These are phyloP conservation scores for Drosophila malerkotliana DNA, from an alignment of 1,140 invertebrate species.

Conservation along the genomic window DNA sequence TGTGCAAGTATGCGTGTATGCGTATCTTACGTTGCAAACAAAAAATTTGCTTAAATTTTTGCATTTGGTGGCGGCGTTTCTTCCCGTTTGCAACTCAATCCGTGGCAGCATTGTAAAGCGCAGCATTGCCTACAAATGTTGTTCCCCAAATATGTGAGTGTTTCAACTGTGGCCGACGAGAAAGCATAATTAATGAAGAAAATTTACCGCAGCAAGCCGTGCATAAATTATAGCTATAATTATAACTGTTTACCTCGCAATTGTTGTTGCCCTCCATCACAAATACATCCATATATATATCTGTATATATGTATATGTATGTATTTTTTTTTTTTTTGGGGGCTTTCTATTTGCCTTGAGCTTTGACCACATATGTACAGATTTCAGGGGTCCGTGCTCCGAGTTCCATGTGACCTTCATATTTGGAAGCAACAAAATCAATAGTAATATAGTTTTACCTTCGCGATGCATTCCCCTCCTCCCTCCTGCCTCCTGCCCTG, in stretches of 20 bases:
- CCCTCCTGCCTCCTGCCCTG: too few relatives aligned
- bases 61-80: slow-evolving; percentile 45
- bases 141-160: slow-evolving; percentile 71
- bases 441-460: slow-evolving; percentile 69
- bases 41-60: slow-evolving; percentile 61
- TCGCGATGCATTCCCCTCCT: slow-evolving; percentile 28
- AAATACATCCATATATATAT: background rate
- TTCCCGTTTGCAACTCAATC: slow-evolving; percentile 24
- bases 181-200: slow-evolving; percentile 21
- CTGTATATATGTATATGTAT: background rate
- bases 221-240: slow-evolving; percentile 45
- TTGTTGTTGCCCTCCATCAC: slow-evolving; percentile 17
- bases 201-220: slow-evolving; percentile 35
- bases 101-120: slow-evolving; percentile 35
- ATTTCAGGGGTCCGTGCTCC: slow-evolving; percentile 33
- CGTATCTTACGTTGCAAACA: slow-evolving; percentile 71
- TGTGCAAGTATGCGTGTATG: slow-evolving; percentile 35
- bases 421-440: slow-evolving; percentile 74
- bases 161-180: background rate
- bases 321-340: slow-evolving; percentile 5
- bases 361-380: slow-evolving; percentile 23
- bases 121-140: slow-evolving; percentile 72
- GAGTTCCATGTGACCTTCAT: slow-evolving; percentile 71
- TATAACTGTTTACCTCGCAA: slow-evolving; percentile 63
- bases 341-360: slow-evolving; percentile 26